A percentile compares a stretch with the other conserved stretches of the same genome.
These are phyloP conservation scores for Heterocephalus glaber DNA, from an alignment of 2,113 vertebrate genomes.

Conservation along the genomic window DNA sequence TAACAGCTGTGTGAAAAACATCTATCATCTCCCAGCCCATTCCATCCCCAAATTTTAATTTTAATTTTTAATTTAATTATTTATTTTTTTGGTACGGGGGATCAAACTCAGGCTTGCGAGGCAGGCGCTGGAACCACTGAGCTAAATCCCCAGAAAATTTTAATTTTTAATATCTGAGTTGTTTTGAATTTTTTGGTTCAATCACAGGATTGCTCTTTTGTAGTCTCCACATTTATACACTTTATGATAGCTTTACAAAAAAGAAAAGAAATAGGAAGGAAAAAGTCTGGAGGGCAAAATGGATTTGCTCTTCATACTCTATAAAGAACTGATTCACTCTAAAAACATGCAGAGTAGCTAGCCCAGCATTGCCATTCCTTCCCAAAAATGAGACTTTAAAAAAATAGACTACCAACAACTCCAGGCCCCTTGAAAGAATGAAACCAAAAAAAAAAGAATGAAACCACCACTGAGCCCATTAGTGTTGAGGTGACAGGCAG, in stretches of 20 bases:
- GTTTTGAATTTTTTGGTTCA: slow-evolving; percentile 46
- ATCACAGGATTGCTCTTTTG: background rate
- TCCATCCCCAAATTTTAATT: background rate
- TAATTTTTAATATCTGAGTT: slow-evolving; percentile 46
- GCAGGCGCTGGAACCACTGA: no score
- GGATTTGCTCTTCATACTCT: background rate
- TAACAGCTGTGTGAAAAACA: slow-evolving; percentile 68
- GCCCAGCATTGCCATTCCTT: background rate
- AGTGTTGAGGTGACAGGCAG: background rate
- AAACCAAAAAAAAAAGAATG: background rate
- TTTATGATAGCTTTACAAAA: background rate
- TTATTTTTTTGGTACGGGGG: no score
- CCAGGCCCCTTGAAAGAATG: background rate
- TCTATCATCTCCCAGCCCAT: background rate
- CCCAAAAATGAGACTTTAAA: background rate
- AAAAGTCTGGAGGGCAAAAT: background rate
- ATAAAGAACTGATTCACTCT: background rate
- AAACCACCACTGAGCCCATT: background rate
- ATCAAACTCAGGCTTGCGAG: no score
- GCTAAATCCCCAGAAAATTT: no score
- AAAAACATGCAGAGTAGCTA: background rate
- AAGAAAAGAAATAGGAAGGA: background rate
- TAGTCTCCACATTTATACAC: background rate
- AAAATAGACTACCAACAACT: background rate
- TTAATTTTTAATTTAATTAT: slow-evolving; percentile 59